phyloP scores from a whole-genome alignment of 1,140 invertebrate species.

The silkworm (Bombyx mori) region DNA sequence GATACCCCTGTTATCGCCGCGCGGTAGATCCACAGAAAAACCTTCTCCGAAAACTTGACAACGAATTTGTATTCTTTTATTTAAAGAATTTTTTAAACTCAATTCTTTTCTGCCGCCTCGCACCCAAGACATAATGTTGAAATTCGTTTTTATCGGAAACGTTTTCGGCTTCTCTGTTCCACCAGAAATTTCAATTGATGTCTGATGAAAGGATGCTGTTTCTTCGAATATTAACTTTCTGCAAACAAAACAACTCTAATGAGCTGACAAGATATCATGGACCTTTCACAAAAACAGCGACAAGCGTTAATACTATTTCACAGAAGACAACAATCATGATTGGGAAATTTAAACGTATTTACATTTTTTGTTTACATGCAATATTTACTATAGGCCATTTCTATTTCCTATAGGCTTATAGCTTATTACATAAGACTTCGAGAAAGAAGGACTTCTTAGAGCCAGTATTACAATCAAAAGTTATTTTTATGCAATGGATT shows the following conservation, averaged over 20 bases:
- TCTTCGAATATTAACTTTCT: slow-evolving; percentile 50
- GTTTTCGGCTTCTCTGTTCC: slow-evolving; percentile 35
- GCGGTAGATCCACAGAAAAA: slow-evolving; percentile 42
- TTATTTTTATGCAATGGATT: too few relatives aligned
- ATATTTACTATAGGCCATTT: too few relatives aligned
- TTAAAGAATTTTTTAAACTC: slow-evolving; percentile 43
- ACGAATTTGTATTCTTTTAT: slow-evolving; percentile 46
- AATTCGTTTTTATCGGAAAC: slow-evolving; percentile 57
- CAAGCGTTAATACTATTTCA: too few relatives aligned
- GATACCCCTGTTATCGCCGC: slow-evolving; percentile 32
- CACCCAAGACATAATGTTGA: slow-evolving; percentile 46
- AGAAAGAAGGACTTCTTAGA: too few relatives aligned
- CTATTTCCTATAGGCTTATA: too few relatives aligned
- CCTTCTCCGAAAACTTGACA: slow-evolving; percentile 52
- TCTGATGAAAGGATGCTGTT: slow-evolving; percentile 24
- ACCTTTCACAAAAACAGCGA: too few relatives aligned
- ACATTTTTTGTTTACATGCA: too few relatives aligned
- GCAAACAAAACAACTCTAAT: slow-evolving; percentile 11
- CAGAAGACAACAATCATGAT: too few relatives aligned
- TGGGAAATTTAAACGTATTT: too few relatives aligned
- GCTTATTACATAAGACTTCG: too few relatives aligned
- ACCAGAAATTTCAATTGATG: slow-evolving; percentile 30
- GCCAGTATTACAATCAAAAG: too few relatives aligned
- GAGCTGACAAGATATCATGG: too few relatives aligned
- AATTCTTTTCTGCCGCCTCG: slow-evolving; percentile 45